Evolutionary conservation across 2,888 invertebrate species (phyloP).

Genomic region (Formica aserva): DNA sequence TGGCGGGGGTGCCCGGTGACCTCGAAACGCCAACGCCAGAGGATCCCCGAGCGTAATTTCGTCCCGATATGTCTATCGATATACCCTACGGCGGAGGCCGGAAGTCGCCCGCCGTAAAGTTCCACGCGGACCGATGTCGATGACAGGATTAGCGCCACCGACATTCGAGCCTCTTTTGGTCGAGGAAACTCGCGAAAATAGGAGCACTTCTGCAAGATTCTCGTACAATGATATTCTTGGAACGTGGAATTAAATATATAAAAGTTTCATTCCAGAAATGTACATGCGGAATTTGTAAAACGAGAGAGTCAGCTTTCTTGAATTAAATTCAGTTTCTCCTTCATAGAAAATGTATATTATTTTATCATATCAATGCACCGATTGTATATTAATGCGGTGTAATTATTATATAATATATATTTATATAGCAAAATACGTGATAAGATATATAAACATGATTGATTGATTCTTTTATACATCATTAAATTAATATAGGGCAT

Average conservation of each 20-base stretch:
- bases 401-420: not conserved
- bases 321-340: not conserved
- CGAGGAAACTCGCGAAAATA: constrained; percentile 7
- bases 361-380: not conserved
- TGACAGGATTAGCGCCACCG: constrained; percentile 49
- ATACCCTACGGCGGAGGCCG: constrained; percentile 25
- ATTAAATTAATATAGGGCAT: not conserved
- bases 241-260: constrained; percentile 32
- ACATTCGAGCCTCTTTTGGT: not conserved
- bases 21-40: constrained; percentile 66
- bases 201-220: not conserved
- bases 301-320: not conserved
- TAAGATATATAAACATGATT: not conserved
- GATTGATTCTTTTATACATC: not conserved
- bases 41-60: constrained; percentile 61
- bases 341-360: not conserved
- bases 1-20: constrained; percentile 68
- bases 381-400: not conserved
- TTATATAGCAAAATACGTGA: not conserved
- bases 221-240: not conserved
- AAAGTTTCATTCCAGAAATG: not conserved
- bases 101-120: constrained; percentile 48
- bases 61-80: constrained; percentile 54
- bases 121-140: constrained; percentile 41
- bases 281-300: not conserved